Evolutionary conservation across 2,113 vertebrate genomes (phyloP), one percentile per base, ranked within the genome.

Genomic region (Malaclemys terrapin): DNA sequence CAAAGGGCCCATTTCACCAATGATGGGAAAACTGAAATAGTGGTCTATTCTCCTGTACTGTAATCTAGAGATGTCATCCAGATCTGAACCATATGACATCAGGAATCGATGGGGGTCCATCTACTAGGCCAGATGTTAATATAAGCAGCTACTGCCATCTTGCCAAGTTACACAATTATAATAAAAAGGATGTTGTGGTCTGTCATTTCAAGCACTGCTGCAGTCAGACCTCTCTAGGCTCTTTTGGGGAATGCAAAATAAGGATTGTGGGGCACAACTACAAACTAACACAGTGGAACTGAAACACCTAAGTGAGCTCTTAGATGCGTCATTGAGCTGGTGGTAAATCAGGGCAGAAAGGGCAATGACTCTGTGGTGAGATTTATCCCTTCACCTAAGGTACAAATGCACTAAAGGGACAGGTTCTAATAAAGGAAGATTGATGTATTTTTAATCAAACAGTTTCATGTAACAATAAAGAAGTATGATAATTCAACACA

Each of bases 371-470:
- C 19, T 81, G 17, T 75, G 47, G 47, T 42, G 57, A 79, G 10
- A 82, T 9, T 38, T 3, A 59, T 45, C 54, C 81, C 38, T 29
- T 90, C 42, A 87, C 84, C 4, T 1, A 76, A 93, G 1, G 0
- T 9, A 69, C 65, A 49, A 8, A 16, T 0, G 1, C 10, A 56
- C n/a, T 20, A 35, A 12, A 82, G 31, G 2, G 17, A 31, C 3
- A 81, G 42, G 35, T 1, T 54, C 27, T 1, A 65, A 31, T 54
- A 81, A 93, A 83, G 59, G 47, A 80, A 87, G 27, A 53, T 4
- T 69, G 84, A 85, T 53, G 6, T 2, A 1, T 76, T 94, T 11
- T 27, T 65, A 76, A 83, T 24, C 42, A 42, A 35, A 72, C 65
- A 62, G 9, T 72, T 38, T 72, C 19, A 76, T 42, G 72, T 24